Base-by-base conservation (phyloP, 2,113 vertebrate species). In the Takifugu flavidus region DNA sequence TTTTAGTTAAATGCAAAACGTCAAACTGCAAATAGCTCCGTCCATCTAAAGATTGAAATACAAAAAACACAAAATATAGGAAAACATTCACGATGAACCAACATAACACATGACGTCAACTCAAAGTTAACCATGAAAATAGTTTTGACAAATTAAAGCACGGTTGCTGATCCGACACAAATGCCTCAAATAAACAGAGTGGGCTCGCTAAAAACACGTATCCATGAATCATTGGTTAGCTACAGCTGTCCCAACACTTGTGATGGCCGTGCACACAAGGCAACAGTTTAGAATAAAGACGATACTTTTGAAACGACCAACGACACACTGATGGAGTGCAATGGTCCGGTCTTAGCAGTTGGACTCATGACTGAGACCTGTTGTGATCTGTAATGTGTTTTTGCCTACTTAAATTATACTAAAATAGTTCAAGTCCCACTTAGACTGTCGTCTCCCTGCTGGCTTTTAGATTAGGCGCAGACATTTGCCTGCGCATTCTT, bases 391-490 rank as follows among this genome's bases (percentile, higher is more conserved):
- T 89, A 88, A 88, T 83, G 82, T 34, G 55, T 6, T 85, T 84
- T 47, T 81, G 79, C 74, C 84, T 64, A 78, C 72, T 73, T 59
- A 69, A 83, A 82, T 59, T 67, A 63, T 69, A 67, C 55, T 25
- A 60, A 54, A 75, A 64, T 56, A 86, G 25, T 67, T 74, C 51
- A n/a, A 50, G 47, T 59, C 27, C 59, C 46, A 56, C 57, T 94
- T 89, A 99, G 54, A 99, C 96, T 3, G 93, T 79, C 0, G 97
- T 99, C 89, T 99, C 97, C 79, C 91, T 91, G 77, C 94, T 92
- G 66, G 93, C 75, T 88, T 98, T 98, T 75, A 99, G 93, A 87
- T 98, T 98, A 4, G 97, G 97, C 0, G 94, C 95, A 0, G 97
- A 99, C 87, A 94, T 83, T 56, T 99, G 97, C 58, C 97, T 92